Evolutionary conservation across 2,888 invertebrate genomes (phyloP), one percentile per base, ranked within the genome.

Genomic region (Lymantria dispar): DNA sequence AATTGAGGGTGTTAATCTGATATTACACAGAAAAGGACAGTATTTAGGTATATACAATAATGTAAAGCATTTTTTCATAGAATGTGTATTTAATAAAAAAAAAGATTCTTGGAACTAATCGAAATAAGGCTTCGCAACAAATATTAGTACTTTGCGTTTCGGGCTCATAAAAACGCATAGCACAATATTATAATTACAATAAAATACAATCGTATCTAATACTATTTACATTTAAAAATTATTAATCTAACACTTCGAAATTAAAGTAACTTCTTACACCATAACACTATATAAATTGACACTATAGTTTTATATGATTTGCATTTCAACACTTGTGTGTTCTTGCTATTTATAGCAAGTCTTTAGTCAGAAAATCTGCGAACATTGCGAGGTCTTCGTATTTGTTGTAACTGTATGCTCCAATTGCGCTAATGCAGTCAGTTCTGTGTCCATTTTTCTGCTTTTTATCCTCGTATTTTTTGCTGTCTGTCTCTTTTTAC

Each of bases 291-390:
- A 71, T 64, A 48, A 83, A 83, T 81, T 78, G 77, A 83, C 69
- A 60, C 58, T 57, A 63, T 58, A 72, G 81, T 81, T 40, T 85
- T 70, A 89, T 53, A 88, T 73, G 64, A 70, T 82, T 64, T 89
- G 83, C 80, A 87, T 81, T 68, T 89, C 89, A 22, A 87, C 68
- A 72, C 76, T 78, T 54, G 56, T 59, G 1, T 72, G 62, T 62
- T 89, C 86, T 37, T 85, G 90, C 87, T 90, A 90, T 85, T 89
- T 88, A 55, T 77, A 90, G 72, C 91, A 91, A 42, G 80, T 70
- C 68, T 87, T 90, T 91, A 91, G 90, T 91, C 91, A 90, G 88
- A 91, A 90, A 87, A 90, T 86, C 70, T 91, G 91, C 0, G 91
- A 93, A 64, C 93, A 93, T 63, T 93, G 92, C 0, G 91, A 90